Percentiles rank a stretch among this genome's conserved stretches.
Conservation (phyloP, 2,888 invertebrate species). For the Heliconius aoede region DNA sequence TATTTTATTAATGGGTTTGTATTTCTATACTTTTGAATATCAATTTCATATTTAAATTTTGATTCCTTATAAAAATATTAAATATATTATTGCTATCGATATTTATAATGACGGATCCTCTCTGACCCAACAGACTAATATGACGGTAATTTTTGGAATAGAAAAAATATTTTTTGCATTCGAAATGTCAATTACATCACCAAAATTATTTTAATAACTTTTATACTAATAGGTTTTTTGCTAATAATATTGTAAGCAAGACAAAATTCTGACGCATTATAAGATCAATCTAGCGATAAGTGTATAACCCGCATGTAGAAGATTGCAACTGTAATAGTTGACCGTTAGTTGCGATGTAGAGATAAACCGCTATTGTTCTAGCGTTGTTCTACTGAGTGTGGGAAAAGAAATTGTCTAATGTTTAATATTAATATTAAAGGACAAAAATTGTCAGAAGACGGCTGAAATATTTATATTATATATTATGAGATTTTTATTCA, state of each 20-base stretch:
- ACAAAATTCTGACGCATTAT: conserved; percentile 9
- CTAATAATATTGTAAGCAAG: conserved; percentile 10
- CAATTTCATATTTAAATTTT: neutral
- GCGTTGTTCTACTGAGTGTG: conserved; percentile 13
- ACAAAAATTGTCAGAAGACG: neutral
- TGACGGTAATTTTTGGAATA: neutral
- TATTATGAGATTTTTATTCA: no score
- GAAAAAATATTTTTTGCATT: neutral
- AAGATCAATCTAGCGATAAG: conserved; percentile 35
- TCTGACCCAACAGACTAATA: no score
- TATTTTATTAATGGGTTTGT: neutral
- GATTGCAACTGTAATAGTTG: conserved; percentile 34
- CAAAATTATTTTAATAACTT: no score
- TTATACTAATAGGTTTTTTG: neutral
- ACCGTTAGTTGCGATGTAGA: conserved; percentile 35
- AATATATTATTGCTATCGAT: neutral
- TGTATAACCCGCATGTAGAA: conserved; percentile 45
- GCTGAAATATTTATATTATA: no score
- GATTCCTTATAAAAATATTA: neutral
- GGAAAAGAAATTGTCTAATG: conserved; percentile 12
- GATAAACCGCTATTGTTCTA: conserved; percentile 34
- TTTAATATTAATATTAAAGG: neutral
- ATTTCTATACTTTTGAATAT: neutral
- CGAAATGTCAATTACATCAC: no score
- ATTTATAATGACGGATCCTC: neutral